A percentile compares a stretch with the other conserved stretches of the same genome.
These are phyloP conservation scores for Cyclophora punctaria DNA, from an alignment of 2,888 invertebrate genomes.

Conservation along the genomic window DNA sequence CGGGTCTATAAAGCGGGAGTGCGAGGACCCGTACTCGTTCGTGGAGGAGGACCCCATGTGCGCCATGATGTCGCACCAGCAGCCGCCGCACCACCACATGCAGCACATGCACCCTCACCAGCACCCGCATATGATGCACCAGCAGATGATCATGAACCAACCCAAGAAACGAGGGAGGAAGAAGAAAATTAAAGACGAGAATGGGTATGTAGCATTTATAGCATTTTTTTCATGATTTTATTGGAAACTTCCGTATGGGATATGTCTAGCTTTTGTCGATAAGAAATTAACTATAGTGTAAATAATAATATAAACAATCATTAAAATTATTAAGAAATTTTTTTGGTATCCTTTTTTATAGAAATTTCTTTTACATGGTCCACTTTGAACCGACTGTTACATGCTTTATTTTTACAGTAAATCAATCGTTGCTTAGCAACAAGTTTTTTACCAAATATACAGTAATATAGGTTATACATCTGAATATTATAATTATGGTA, in stretches of 20 bases:
- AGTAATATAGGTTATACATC: too few species aligned
- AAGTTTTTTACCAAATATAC: too few species aligned
- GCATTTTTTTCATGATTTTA: not conserved
- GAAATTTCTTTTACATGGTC: too few species aligned
- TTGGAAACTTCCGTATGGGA: not conserved
- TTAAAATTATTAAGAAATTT: too few species aligned
- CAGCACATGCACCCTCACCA: slow-evolving; percentile 45
- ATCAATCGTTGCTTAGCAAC: too few species aligned
- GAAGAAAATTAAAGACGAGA: slow-evolving; percentile 85
- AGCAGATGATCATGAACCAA: slow-evolving; percentile 68
- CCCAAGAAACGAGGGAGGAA: slow-evolving; percentile 91
- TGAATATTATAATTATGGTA: too few species aligned
- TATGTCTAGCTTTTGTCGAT: not conserved
- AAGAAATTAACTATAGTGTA: too few species aligned
- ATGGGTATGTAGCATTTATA: slow-evolving; percentile 57
- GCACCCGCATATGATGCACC: slow-evolving; percentile 52
- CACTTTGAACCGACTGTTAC: too few species aligned
- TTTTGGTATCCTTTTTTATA: too few species aligned
- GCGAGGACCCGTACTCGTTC: slow-evolving; percentile 89
- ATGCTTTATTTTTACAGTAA: too few species aligned
- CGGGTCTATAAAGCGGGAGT: slow-evolving; percentile 73
- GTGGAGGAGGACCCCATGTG: slow-evolving; percentile 85
- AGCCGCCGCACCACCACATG: slow-evolving; percentile 33
- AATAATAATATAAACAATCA: too few species aligned
- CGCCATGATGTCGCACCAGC: slow-evolving; percentile 66